These are phyloP conservation scores for Rhyacichthys aspro DNA, from an alignment of 2,797 vertebrate species.

Conservation along the genomic window DNA sequence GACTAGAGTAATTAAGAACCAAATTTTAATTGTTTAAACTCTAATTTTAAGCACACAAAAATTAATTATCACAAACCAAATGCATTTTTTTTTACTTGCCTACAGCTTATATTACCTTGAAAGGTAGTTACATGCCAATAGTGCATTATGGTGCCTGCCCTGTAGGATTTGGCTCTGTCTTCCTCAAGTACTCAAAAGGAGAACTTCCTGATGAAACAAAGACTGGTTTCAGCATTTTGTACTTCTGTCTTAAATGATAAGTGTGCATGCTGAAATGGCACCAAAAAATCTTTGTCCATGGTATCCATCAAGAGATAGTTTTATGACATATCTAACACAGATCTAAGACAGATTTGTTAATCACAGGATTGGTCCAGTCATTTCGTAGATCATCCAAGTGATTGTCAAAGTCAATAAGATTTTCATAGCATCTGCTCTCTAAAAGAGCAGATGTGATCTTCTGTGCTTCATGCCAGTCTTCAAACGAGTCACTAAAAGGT, in stretches of 20 bases:
- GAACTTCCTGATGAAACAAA: constrained; percentile 54
- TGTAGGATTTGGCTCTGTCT: constrained; percentile 54
- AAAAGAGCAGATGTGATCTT: constrained; percentile 90
- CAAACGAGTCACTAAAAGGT: constrained; percentile 88
- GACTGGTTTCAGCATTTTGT: constrained; percentile 40
- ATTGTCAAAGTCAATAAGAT: constrained; percentile 95
- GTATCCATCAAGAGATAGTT: constrained; percentile 5
- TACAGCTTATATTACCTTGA: constrained; percentile 44
- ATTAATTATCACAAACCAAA: constrained; percentile 54
- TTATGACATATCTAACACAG: constrained; percentile 74
- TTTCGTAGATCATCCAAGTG: constrained; percentile 97
- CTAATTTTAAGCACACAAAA: constrained; percentile 46
- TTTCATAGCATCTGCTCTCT: constrained; percentile 91
- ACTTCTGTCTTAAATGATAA: constrained; percentile 50
- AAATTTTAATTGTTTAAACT: constrained; percentile 46
- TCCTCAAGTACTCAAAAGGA: constrained; percentile 24
- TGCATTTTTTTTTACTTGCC: constrained; percentile 36
- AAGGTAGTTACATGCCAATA: constrained; percentile 38
- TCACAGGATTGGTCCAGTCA: constrained; percentile 98
- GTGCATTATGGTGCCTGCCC: constrained; percentile 49
- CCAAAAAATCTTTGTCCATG: constrained; percentile 44
- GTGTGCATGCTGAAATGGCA: constrained; percentile 67
- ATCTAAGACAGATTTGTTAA: constrained; percentile 96
- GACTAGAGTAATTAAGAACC: constrained; percentile 29
- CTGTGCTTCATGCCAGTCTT: constrained; percentile 96